Conservation (phyloP, 2,888 invertebrate genomes). For the Drosophila limbata region DNA sequence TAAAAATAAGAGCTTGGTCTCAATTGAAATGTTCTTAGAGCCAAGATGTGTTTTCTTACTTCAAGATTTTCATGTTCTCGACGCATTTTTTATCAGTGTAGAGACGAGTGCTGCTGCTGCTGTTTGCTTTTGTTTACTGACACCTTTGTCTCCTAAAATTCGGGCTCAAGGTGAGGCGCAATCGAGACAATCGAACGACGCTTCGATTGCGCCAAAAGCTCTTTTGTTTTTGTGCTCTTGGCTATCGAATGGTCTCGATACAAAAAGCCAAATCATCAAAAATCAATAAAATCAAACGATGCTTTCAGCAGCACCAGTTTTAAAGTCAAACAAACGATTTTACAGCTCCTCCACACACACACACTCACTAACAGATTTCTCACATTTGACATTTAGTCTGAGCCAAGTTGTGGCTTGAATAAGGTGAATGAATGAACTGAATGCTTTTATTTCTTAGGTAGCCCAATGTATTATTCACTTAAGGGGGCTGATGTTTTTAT, state of each 20-base stretch:
- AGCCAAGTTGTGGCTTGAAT: constrained; percentile 10
- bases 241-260: constrained; percentile 54
- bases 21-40: no score
- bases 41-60: no score
- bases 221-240: constrained; percentile 55
- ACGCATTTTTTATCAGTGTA: no score
- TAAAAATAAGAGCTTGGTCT: no score
- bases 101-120: constrained; percentile 1
- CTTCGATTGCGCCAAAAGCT: constrained; percentile 57
- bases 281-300: constrained; percentile 52
- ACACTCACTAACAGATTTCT: constrained; percentile 19
- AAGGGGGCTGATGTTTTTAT: constrained; percentile 5
- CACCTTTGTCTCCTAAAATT: constrained; percentile 42
- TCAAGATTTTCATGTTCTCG: no score
- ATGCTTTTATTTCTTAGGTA: constrained; percentile 15
- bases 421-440: constrained; percentile 19
- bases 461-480: constrained; percentile 7
- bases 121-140: constrained; percentile 19
- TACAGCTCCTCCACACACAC: constrained; percentile 20
- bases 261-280: constrained; percentile 45
- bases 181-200: constrained; percentile 44
- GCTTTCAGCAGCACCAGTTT: constrained; percentile 43
- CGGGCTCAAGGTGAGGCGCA: constrained; percentile 67
- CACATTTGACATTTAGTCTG: constrained; percentile 56
- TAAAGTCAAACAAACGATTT: constrained; percentile 38